phyloP scores from a whole-genome alignment of 2,888 invertebrate species.

The Meiosimyza decipiens region DNA sequence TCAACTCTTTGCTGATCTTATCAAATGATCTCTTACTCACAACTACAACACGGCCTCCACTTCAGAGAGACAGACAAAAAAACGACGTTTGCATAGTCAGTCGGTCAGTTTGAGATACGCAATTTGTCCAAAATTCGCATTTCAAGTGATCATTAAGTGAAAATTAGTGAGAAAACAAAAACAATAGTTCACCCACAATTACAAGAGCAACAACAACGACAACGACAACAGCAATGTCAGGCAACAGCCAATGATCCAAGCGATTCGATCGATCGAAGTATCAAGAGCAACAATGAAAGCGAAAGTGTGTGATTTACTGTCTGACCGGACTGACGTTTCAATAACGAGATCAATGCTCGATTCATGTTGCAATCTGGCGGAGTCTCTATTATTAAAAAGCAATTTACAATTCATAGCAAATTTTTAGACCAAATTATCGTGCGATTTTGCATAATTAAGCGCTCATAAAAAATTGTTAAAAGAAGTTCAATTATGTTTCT shows the following conservation, averaged over 20 bases:
- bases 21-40: no score
- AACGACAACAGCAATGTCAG: neutral
- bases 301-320: constrained; percentile 30
- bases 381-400: neutral
- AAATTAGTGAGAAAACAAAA: constrained; percentile 53
- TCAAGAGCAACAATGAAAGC: constrained; percentile 17
- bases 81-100: neutral
- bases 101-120: constrained; percentile 24
- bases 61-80: no score
- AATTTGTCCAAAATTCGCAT: constrained; percentile 8
- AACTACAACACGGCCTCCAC: no score
- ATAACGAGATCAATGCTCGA: constrained; percentile 24
- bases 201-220: constrained; percentile 33
- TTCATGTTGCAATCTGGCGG: neutral
- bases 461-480: constrained; percentile 21
- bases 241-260: no score
- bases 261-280: neutral
- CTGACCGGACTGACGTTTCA: neutral
- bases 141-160: constrained; percentile 58
- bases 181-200: constrained; percentile 35
- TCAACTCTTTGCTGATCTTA: no score
- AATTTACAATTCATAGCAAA: neutral
- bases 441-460: constrained; percentile 7
- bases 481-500: constrained; percentile 37
- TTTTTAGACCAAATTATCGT: no score